Base-by-base conservation (phyloP, 2,888 invertebrate species). In the Onthophagus sagittarius region DNA sequence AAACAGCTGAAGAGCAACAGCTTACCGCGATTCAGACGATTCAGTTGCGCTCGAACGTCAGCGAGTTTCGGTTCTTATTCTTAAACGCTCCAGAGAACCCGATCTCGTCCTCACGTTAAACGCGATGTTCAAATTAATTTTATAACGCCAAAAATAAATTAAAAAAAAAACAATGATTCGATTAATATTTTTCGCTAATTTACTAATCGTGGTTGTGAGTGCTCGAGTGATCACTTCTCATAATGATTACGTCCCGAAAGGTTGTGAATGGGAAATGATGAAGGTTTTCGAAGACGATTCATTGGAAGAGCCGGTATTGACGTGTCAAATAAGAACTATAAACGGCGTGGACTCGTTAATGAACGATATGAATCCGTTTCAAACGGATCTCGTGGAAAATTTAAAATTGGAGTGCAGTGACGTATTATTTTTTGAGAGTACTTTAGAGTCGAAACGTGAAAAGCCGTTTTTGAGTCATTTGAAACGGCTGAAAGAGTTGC, bases 331-430 rank as follows among this genome's bases (percentile, higher is more conserved):
- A 78, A 87, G 92, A 82, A 93, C 92, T 73, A 92, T 93, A 84
- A 90, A 89, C 81, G 90, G 89, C 83, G 90, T 91, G 80, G 90
- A 91, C 79, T 87, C 88, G 79, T 86, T 93, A 79, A 89, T 89
- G 78, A 92, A 92, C 84, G 88, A 93, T 80, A 91, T 90, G 78
- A 87, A 89, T 81, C 88, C 89, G 67, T 23, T 67, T 31, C 91
- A 92, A 84, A 88, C 90, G 77, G 92, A 93, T 81, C 88, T 90
- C 79, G 88, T 92, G 79, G 89, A 90, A 81, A 90, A 91, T 13
- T 85, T 93, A 78, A 89, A 89, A 80, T 87, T 93, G 77, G 91
- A 92, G 85, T 93, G 93, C 86, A 92, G 90, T 86, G 93, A 92
- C 82, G 90, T 91, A 77, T 85, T 92, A 77, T 92, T 92, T 85